phyloP scores from a whole-genome alignment of 2,888 invertebrate genomes.

The Idaea straminata region DNA sequence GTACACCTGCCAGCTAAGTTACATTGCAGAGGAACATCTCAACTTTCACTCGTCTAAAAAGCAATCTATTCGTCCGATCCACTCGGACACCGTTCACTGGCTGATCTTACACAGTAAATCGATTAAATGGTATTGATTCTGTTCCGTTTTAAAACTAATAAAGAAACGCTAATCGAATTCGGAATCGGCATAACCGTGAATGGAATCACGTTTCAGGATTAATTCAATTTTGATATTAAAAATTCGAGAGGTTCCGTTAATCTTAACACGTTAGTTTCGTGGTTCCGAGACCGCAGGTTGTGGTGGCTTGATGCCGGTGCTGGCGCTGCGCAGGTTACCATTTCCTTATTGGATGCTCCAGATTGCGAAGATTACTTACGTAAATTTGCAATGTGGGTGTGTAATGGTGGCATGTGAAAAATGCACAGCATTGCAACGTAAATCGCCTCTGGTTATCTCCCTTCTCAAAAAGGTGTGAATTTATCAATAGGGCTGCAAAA shows the following conservation, averaged over 20 bases:
- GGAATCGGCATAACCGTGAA: background rate
- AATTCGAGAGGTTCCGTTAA: constrained; percentile 20
- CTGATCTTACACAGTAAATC: constrained; percentile 30
- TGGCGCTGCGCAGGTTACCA: constrained; percentile 35
- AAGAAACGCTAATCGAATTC: constrained; percentile 20
- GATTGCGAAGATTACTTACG: constrained; percentile 35
- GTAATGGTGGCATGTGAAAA: constrained; percentile 21
- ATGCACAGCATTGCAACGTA: constrained; percentile 9
- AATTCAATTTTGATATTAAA: constrained; percentile 11
- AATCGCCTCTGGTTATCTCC: background rate
- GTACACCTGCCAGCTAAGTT: constrained; percentile 30
- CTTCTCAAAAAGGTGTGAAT: background rate
- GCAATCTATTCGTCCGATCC: constrained; percentile 41
- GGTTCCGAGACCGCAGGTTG: constrained; percentile 27
- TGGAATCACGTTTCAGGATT: constrained; percentile 5
- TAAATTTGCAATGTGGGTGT: constrained; percentile 26
- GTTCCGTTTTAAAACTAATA: constrained; percentile 37
- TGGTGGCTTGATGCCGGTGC: constrained; percentile 25
- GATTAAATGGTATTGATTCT: constrained; percentile 29
- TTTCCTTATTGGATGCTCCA: constrained; percentile 60
- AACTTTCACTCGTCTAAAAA: constrained; percentile 61
- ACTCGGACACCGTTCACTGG: constrained; percentile 54
- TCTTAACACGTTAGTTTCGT: constrained; percentile 11
- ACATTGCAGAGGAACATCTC: constrained; percentile 33
- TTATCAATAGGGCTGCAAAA: background rate